Base-by-base conservation (phyloP, 2,113 vertebrate genomes). In the Alectura lathami region DNA sequence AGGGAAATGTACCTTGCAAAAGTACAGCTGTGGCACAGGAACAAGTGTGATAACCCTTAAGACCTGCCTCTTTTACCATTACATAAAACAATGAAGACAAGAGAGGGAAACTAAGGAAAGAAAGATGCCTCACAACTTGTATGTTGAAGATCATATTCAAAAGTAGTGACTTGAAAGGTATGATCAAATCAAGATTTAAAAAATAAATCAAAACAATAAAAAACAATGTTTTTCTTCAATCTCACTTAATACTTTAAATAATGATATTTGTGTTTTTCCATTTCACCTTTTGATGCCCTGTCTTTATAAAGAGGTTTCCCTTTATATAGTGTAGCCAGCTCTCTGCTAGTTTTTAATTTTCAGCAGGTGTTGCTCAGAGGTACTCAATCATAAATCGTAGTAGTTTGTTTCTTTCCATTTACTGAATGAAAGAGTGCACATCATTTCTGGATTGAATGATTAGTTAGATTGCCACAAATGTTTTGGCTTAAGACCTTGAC, bases 401-500 rank as follows among this genome's bases (percentile, higher is more conserved):
- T 43, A 15, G 14, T 63, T 42, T 63, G 51, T 79, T 81, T 67
- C 32, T 79, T 86, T 85, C 54, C 38, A 36, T 45, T 80, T 80
- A 22, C 30, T 62, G 32, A 69, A 30, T 48, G 72, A n/a, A 67
- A 64, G 73, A 77, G 12, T 21, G 60, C 16, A 3, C 89, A 20
- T 83, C 2, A 40, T 48, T 85, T 90, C 83, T 69, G 66, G 26
- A 43, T 56, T 80, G 79, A 76, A 83, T 79, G 48, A 9, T 64
- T 23, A 38, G 30, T 76, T 79, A 43, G 59, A 36, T 76, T 92
- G 67, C 73, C 67, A 77, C 16, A 69, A 88, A 73, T n/a, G n/a
- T n/a, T 92, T 86, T 73, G 59, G 30, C 30, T 77, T 73, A 62
- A 92, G 62, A 83, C 63, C 50, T 86, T 91, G 91, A 80, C 45